Evolutionary conservation across 2,113 vertebrate species (phyloP).

Genomic region (Raja brachyura): DNA sequence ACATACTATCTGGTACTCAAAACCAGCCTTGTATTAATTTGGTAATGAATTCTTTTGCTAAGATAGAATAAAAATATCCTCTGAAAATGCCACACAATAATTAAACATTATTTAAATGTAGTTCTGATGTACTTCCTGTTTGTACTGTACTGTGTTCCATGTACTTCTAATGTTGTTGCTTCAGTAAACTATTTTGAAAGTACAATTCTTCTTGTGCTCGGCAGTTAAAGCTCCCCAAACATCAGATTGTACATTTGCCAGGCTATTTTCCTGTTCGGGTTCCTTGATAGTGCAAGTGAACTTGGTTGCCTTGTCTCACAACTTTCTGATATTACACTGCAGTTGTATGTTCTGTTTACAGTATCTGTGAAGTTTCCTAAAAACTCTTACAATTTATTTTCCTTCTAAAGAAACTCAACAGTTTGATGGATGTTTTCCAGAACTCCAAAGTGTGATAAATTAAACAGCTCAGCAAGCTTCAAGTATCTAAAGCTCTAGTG

Average conservation of each 20-base stretch:
- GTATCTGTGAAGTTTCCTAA: slow-evolving; percentile 35
- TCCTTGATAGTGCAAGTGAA: not conserved
- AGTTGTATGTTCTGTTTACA: slow-evolving; percentile 14
- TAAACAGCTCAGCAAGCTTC: slow-evolving; percentile 34
- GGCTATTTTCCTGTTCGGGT: not conserved
- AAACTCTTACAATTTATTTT: slow-evolving; percentile 31
- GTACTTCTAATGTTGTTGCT: not conserved
- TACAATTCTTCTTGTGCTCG: not conserved
- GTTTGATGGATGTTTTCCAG: slow-evolving; percentile 38
- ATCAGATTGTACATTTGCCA: not conserved
- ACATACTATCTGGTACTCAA: not conserved
- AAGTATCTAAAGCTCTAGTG: slow-evolving; percentile 33
- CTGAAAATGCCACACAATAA: not conserved
- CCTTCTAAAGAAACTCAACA: slow-evolving; percentile 33
- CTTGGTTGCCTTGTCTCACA: not conserved
- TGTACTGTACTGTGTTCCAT: not conserved
- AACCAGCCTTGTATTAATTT: not conserved
- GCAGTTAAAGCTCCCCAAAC: not conserved
- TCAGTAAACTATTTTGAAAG: not conserved
- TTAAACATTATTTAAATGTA: not conserved
- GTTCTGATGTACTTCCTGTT: not conserved
- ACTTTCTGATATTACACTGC: slow-evolving; percentile 9
- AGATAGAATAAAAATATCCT: not conserved
- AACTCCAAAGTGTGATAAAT: slow-evolving; percentile 39
- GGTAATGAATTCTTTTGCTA: not conserved